Conservation (phyloP, 2,888 invertebrate genomes). For the Drosophila neutralis region DNA sequence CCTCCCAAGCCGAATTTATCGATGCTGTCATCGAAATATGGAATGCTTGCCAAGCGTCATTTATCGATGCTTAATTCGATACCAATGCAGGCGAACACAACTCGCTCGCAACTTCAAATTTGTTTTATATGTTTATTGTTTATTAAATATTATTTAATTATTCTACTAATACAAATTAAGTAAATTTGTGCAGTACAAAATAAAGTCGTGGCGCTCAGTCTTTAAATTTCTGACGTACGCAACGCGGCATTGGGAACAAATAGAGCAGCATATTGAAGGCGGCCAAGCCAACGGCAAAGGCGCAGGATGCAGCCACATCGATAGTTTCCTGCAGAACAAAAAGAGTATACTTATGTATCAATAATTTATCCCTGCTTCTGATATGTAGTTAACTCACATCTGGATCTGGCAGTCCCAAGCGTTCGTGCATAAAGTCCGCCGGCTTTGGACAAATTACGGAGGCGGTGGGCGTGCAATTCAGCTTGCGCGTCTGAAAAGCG, state of each 20-base stretch:
- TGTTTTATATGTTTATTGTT: not conserved
- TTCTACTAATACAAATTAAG: constrained; percentile 20
- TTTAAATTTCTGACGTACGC: constrained; percentile 94
- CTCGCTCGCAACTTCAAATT: not conserved
- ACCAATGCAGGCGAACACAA: not conserved
- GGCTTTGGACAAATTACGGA: constrained; percentile 84
- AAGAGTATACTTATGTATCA: constrained; percentile 83
- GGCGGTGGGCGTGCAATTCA: constrained; percentile 85
- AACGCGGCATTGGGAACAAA: constrained; percentile 92
- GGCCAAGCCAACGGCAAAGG: constrained; percentile 92
- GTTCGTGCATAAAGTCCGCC: constrained; percentile 84
- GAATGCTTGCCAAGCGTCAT: not conserved
- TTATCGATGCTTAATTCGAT: constrained; percentile 18
- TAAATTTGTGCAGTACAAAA: constrained; percentile 13
- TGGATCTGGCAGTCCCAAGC: constrained; percentile 83
- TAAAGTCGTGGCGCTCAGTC: constrained; percentile 70
- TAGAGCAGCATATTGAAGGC: constrained; percentile 94
- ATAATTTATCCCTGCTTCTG: constrained; percentile 84
- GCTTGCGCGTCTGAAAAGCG: constrained; percentile 88
- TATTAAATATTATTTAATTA: constrained; percentile 17
- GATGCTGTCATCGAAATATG: not conserved
- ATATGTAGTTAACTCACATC: constrained; percentile 75
- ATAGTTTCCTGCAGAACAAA: constrained; percentile 87
- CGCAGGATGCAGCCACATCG: constrained; percentile 92
- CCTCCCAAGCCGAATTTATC: not conserved